phyloP scores from a whole-genome alignment of 2,888 invertebrate species.

The Dendrolimus pini region DNA sequence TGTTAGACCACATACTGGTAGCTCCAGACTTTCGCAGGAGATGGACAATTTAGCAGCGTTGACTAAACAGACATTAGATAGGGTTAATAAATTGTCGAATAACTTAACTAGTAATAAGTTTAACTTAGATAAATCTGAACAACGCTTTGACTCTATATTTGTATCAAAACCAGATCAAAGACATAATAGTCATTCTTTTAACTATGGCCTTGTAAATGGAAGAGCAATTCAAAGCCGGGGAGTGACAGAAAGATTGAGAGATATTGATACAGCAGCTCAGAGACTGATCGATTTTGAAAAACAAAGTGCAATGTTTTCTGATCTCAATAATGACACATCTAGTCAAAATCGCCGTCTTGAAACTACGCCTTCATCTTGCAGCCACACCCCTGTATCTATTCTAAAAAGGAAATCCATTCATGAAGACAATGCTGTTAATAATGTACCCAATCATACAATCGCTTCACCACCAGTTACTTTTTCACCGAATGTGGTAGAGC shows the following conservation, averaged over 20 bases:
- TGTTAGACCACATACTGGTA: conserved; percentile 55
- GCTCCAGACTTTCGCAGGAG: conserved; percentile 70
- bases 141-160: conserved; percentile 54
- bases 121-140: conserved; percentile 54
- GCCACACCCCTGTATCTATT: conserved; percentile 79
- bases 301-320: conserved; percentile 74
- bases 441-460: conserved; percentile 69
- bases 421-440: conserved; percentile 67
- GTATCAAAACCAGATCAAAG: conserved; percentile 49
- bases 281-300: conserved; percentile 74
- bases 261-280: conserved; percentile 72
- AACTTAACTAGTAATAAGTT: conserved; percentile 71
- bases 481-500: conserved; percentile 84
- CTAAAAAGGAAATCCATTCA: conserved; percentile 81
- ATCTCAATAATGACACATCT: conserved; percentile 70
- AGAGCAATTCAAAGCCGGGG: conserved; percentile 49
- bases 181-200: conserved; percentile 49
- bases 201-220: conserved; percentile 50
- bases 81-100: conserved; percentile 79
- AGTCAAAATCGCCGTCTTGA: conserved; percentile 71
- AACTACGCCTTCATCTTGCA: conserved; percentile 47
- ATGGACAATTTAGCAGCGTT: conserved; percentile 80
- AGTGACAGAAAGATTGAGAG: conserved; percentile 64
- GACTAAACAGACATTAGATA: conserved; percentile 81
- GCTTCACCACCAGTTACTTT: conserved; percentile 86